A percentile compares a stretch with the other conserved stretches of the same genome.
Conservation (phyloP, 2,888 invertebrate genomes). For the Drosophila eohydei region DNA sequence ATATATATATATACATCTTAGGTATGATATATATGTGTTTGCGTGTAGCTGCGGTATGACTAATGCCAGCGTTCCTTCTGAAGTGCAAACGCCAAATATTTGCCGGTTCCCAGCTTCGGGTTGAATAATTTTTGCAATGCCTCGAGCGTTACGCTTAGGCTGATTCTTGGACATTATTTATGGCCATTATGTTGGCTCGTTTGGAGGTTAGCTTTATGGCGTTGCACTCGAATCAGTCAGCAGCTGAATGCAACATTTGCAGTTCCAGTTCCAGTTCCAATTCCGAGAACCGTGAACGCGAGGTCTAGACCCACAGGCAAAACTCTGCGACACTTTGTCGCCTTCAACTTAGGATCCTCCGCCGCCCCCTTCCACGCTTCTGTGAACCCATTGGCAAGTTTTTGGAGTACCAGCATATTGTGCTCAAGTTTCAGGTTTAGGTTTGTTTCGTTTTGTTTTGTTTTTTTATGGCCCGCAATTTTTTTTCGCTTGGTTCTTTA, state of each 20-base stretch:
- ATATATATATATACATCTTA: background rate
- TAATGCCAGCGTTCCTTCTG: conserved; percentile 15
- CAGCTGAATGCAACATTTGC: conserved; percentile 45
- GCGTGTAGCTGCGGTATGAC: conserved; percentile 17
- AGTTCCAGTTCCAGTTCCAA: conserved; percentile 33
- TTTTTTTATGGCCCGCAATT: conserved; percentile 64
- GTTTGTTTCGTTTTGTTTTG: conserved; percentile 7
- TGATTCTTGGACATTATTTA: conserved; percentile 58
- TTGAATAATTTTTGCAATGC: conserved; percentile 38
- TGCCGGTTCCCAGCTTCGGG: conserved; percentile 37
- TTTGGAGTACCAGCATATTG: conserved; percentile 69
- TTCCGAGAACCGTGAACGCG: conserved; percentile 42
- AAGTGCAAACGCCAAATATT: conserved; percentile 17
- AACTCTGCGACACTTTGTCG: conserved; percentile 75
- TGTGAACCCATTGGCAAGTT: conserved; percentile 47
- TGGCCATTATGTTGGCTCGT: conserved; percentile 43
- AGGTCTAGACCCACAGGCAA: conserved; percentile 49
- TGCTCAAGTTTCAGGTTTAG: conserved; percentile 78
- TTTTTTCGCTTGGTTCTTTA: conserved; percentile 42
- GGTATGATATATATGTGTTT: background rate
- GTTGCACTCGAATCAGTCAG: conserved; percentile 51
- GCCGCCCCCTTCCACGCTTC: conserved; percentile 32
- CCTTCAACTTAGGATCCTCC: conserved; percentile 14
- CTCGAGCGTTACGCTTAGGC: conserved; percentile 42
- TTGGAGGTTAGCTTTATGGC: conserved; percentile 48